Evolutionary conservation across 1,140 invertebrate species (phyloP).

Genomic region (Rhopalosiphum maidis): DNA sequence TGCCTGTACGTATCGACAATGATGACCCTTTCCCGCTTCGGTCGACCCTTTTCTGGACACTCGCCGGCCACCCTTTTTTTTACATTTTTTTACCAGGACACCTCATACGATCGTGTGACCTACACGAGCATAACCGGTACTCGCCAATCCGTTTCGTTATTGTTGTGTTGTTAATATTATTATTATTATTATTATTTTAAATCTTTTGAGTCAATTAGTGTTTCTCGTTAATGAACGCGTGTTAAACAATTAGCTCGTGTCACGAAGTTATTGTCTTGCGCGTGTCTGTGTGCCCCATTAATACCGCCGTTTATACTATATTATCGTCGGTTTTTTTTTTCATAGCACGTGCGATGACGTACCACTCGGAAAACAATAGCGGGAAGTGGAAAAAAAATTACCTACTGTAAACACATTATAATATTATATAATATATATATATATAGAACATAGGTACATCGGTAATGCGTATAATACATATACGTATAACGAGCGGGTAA

Average conservation of each 20-base stretch:
- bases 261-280: not conserved
- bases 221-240: not conserved
- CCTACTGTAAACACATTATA: not conserved
- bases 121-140: constrained; percentile 9
- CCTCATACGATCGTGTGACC: constrained; percentile 15
- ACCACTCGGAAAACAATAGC: not conserved
- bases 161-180: not conserved
- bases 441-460: not conserved
- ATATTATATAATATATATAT: no score
- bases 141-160: not conserved
- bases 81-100: not conserved
- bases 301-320: not conserved
- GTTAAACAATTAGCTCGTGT: constrained; percentile 19
- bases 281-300: not conserved
- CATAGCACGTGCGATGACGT: not conserved
- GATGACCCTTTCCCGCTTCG: not conserved
- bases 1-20: not conserved
- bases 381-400: not conserved
- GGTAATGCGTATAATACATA: not conserved
- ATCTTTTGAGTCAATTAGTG: not conserved
- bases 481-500: not conserved
- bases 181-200: not conserved
- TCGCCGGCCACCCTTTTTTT: not conserved
- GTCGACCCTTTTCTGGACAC: constrained; percentile 3
- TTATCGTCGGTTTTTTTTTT: not conserved